phyloP scores from a whole-genome alignment of 2,113 vertebrate genomes.

The Psophia crepitans region DNA sequence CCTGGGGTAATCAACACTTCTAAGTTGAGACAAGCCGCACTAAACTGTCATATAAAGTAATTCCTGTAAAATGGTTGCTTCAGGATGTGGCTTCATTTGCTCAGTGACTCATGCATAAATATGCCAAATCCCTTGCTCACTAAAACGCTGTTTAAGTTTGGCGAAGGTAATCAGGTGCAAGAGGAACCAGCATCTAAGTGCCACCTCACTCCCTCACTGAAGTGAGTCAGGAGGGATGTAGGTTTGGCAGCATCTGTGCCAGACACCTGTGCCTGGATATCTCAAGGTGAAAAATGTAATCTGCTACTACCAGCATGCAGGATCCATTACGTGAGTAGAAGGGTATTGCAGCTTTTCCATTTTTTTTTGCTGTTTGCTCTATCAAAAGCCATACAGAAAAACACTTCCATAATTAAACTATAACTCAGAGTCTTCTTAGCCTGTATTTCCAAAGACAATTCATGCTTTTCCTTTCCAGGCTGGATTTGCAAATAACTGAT shows the following conservation, averaged over 20 bases:
- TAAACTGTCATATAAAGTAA: background rate
- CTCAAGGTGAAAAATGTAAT: background rate
- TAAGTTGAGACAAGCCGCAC: background rate
- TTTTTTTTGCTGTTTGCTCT: background rate
- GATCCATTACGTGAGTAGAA: background rate
- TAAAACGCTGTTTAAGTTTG: background rate
- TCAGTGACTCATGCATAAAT: background rate
- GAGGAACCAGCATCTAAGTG: background rate
- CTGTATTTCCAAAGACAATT: background rate
- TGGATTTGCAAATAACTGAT: background rate
- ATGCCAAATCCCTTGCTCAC: background rate
- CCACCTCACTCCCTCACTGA: background rate
- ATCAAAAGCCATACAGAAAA: background rate
- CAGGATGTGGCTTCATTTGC: background rate
- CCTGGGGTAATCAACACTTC: background rate
- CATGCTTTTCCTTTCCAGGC: background rate
- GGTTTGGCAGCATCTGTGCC: background rate
- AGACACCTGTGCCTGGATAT: background rate
- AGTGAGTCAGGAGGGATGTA: background rate
- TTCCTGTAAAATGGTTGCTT: background rate
- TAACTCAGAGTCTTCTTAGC: background rate
- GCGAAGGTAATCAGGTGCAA: background rate
- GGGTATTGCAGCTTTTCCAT: background rate
- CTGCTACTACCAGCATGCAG: background rate
- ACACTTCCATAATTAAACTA: background rate